A percentile compares a stretch with the other conserved stretches of the same genome.
These are phyloP conservation scores for Ornithoptera alexandrae DNA, from an alignment of 2,888 invertebrate species.

Conservation along the genomic window DNA sequence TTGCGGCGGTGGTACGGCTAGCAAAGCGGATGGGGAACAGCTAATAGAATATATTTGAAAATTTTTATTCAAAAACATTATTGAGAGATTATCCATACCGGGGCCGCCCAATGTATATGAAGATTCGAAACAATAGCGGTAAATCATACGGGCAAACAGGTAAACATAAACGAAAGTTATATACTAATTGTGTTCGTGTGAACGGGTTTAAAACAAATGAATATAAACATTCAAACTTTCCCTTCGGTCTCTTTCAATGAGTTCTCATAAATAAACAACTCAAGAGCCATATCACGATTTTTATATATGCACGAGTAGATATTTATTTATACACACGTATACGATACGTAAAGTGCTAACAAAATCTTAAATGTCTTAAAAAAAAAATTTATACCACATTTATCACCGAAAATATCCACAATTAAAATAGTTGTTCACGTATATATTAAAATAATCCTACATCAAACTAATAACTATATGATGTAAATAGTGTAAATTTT, in stretches of 20 bases:
- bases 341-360: too few relatives aligned
- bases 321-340: neutral
- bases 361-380: too few relatives aligned
- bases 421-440: too few relatives aligned
- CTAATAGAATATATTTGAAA: neutral
- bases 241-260: constrained; percentile 1
- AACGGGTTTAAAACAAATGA: constrained; percentile 7
- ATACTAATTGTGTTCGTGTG: constrained; percentile 14
- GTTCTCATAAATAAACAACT: constrained; percentile 1
- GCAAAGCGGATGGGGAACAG: neutral
- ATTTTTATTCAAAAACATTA: neutral
- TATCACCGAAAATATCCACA: too few relatives aligned
- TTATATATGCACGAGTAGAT: neutral
- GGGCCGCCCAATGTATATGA: neutral
- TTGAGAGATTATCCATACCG: neutral
- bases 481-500: too few relatives aligned
- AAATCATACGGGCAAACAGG: neutral
- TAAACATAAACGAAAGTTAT: constrained; percentile 10
- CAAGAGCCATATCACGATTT: neutral
- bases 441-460: too few relatives aligned
- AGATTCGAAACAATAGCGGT: constrained; percentile 4
- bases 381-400: too few relatives aligned
- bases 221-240: constrained; percentile 10
- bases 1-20: too few relatives aligned
- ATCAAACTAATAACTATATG: too few relatives aligned